These are phyloP conservation scores for Myripristis jacobus DNA, from an alignment of 2,797 vertebrate genomes.

Conservation along the genomic window DNA sequence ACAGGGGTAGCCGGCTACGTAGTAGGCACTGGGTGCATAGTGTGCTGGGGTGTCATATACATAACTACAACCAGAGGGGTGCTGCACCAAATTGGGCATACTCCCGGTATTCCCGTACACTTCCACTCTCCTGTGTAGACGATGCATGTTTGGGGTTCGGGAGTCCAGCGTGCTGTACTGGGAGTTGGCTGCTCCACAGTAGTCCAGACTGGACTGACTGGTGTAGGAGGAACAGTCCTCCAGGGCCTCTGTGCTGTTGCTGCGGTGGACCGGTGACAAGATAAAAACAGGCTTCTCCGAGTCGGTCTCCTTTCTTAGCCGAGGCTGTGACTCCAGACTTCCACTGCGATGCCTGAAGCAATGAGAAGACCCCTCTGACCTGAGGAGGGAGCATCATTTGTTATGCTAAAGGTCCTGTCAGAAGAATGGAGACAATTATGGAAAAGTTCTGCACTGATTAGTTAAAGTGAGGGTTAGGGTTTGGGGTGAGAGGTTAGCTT, in stretches of 20 bases:
- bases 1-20: constrained; percentile 86
- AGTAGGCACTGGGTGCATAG: constrained; percentile 86
- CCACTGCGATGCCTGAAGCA: constrained; percentile 92
- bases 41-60: constrained; percentile 83
- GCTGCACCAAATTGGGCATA: constrained; percentile 94
- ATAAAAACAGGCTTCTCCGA: constrained; percentile 87
- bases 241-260: constrained; percentile 93
- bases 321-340: constrained; percentile 93
- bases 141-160: constrained; percentile 86
- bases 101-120: constrained; percentile 91
- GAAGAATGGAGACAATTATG: background rate
- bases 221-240: constrained; percentile 95
- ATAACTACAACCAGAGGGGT: constrained; percentile 85
- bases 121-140: constrained; percentile 88
- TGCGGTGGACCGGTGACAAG: constrained; percentile 88
- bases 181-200: constrained; percentile 81
- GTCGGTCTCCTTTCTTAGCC: constrained; percentile 82
- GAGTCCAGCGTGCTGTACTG: constrained; percentile 84
- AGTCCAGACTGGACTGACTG: constrained; percentile 94
- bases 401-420: constrained; percentile 1
- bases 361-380: constrained; percentile 86
- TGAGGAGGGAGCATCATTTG: constrained; percentile 60
- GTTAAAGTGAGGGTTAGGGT: background rate
- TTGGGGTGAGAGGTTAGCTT: background rate
- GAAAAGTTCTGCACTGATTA: constrained; percentile 9